phyloP scores from a whole-genome alignment of 2,888 invertebrate genomes.

The Agrotis exclamationis region DNA sequence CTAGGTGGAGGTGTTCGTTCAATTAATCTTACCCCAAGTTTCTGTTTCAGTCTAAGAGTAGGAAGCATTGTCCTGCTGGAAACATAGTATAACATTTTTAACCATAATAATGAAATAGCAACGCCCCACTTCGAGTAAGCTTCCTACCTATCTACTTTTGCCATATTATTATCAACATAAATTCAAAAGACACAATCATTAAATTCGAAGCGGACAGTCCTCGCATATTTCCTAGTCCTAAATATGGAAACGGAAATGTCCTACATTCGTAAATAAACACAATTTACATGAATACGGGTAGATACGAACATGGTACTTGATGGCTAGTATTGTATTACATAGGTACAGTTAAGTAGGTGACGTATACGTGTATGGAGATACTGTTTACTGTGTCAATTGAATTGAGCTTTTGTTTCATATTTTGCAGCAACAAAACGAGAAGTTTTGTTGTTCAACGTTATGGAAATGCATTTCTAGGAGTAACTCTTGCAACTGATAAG shows the following conservation, averaged over 20 bases:
- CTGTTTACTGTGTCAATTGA: neutral
- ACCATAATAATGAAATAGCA: too few species aligned
- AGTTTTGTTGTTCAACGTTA: neutral
- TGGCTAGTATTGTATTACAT: constrained; percentile 23
- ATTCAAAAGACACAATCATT: neutral
- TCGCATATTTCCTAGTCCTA: neutral
- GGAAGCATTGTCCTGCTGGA: too few species aligned
- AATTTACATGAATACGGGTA: constrained; percentile 8
- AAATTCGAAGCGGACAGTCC: neutral
- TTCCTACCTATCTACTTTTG: too few species aligned
- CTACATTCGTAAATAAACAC: constrained; percentile 7
- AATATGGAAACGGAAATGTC: constrained; percentile 9
- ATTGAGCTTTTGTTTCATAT: neutral
- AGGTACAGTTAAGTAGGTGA: neutral
- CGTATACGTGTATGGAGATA: neutral
- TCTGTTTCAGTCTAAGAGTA: neutral
- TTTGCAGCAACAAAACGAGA: too few species aligned
- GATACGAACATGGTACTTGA: constrained; percentile 9
- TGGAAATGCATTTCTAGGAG: neutral
- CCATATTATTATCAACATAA: too few species aligned
- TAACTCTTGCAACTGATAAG: too few species aligned
- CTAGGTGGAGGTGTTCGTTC: too few species aligned
- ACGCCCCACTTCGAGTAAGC: too few species aligned
- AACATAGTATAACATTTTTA: too few species aligned
- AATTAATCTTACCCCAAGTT: too few species aligned